Evolutionary conservation across 2,113 vertebrate genomes (phyloP).

Genomic region (Rhabdornis inornatus): DNA sequence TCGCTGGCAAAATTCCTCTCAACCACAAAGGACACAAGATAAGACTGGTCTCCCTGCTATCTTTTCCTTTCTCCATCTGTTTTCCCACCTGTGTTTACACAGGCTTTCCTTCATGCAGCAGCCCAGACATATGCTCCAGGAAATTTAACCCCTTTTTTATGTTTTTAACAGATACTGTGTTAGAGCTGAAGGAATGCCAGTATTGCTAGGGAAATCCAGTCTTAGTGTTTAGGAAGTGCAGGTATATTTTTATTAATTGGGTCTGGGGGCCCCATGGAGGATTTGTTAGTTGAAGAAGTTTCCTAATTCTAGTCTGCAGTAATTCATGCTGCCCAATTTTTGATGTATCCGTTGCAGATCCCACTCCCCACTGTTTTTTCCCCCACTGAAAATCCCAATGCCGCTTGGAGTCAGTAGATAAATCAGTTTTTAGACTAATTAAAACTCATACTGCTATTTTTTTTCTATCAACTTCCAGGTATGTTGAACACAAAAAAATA

Average conservation of each 20-base stretch:
- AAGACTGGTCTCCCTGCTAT: constrained; percentile 9
- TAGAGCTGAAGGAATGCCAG: background rate
- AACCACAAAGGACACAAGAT: background rate
- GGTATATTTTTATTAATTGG: background rate
- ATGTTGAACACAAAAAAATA: background rate
- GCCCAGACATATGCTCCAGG: background rate
- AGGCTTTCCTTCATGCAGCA: constrained; percentile 17
- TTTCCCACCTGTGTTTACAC: constrained; percentile 51
- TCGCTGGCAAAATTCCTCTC: constrained; percentile 1
- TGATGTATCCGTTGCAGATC: background rate
- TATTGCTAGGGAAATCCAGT: background rate
- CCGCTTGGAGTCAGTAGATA: background rate
- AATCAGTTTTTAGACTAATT: background rate
- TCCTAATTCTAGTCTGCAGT: background rate
- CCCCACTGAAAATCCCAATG: background rate
- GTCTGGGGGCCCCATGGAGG: background rate
- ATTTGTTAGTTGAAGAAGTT: background rate
- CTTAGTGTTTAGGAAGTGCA: background rate
- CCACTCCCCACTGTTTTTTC: background rate
- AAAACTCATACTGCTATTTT: background rate
- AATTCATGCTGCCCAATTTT: background rate
- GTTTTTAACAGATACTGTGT: background rate
- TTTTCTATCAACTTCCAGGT: background rate
- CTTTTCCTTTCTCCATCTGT: constrained; percentile 36
- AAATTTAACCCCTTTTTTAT: background rate